A percentile compares a stretch with the other conserved stretches of the same genome.
phyloP scores from a whole-genome alignment of 1,140 invertebrate genomes.

The Bombus picipes region DNA sequence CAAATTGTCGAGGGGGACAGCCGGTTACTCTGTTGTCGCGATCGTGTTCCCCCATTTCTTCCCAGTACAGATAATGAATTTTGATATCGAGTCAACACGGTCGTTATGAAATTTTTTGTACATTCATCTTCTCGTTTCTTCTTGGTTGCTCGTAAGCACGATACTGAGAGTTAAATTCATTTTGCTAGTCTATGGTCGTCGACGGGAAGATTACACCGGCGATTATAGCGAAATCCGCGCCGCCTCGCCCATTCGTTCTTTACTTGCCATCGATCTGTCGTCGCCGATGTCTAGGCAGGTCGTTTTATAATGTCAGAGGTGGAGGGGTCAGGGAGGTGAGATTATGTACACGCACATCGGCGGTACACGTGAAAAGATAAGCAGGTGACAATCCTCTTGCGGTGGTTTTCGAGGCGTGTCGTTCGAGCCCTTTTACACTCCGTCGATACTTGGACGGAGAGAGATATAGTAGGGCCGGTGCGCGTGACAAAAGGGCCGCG shows the following conservation, averaged over 20 bases:
- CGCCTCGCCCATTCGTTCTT: conserved; percentile 29
- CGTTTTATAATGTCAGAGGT: neutral
- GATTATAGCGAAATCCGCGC: conserved; percentile 25
- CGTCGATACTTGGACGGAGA: conserved; percentile 57
- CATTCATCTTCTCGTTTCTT: conserved; percentile 24
- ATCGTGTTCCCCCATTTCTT: neutral
- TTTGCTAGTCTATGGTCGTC: neutral
- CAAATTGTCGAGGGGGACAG: conserved; percentile 49
- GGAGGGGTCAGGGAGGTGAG: conserved; percentile 17
- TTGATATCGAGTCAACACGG: conserved; percentile 19
- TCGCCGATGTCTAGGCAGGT: conserved; percentile 9
- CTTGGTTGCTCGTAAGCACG: neutral
- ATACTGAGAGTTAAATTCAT: neutral
- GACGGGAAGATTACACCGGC: neutral
- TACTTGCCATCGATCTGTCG: conserved; percentile 45
- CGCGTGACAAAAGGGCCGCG: conserved; percentile 75
- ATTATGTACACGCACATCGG: conserved; percentile 42
- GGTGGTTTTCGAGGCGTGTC: conserved; percentile 76
- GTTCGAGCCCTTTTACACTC: conserved; percentile 50
- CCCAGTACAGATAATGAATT: conserved; percentile 12
- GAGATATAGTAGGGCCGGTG: conserved; percentile 69
- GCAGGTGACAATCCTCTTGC: conserved; percentile 82
- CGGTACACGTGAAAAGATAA: conserved; percentile 69
- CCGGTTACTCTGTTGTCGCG: neutral
- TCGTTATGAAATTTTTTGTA: conserved; percentile 10